Percentiles rank a stretch among this genome's conserved stretches.
These are phyloP conservation scores for Callyntrura sp. DNA, from an alignment of 2,888 invertebrate genomes.

Conservation along the genomic window DNA sequence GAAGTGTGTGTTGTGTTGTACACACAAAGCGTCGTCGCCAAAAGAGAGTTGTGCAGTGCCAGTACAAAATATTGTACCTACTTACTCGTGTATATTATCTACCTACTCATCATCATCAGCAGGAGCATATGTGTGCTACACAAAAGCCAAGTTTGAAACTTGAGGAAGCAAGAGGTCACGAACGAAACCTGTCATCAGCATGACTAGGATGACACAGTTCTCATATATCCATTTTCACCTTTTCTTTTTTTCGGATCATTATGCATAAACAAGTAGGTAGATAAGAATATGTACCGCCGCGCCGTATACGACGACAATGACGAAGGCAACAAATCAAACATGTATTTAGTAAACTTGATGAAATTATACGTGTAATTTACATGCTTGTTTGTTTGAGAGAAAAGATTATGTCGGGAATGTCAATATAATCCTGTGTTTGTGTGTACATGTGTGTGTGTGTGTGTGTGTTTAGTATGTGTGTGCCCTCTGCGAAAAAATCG, in stretches of 20 bases:
- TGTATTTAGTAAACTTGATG: too few relatives aligned
- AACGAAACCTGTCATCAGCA: constrained; percentile 15
- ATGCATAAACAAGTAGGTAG: background rate
- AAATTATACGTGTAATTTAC: background rate
- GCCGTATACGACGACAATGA: too few relatives aligned
- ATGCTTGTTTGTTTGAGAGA: background rate
- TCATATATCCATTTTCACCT: constrained; percentile 36
- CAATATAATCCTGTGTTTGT: background rate
- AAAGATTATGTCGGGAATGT: constrained; percentile 32
- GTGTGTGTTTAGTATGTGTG: too few relatives aligned
- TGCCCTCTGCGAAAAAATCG: constrained; percentile 39
- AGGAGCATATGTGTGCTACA: background rate
- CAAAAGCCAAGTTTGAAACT: background rate
- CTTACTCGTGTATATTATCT: too few relatives aligned
- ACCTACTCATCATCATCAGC: background rate
- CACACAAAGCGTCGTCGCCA: background rate
- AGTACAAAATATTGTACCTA: too few relatives aligned
- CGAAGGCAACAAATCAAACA: too few relatives aligned
- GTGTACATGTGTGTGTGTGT: too few relatives aligned
- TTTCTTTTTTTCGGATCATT: background rate
- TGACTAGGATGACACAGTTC: constrained; percentile 56
- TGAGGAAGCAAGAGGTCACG: background rate
- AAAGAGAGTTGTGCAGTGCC: too few relatives aligned
- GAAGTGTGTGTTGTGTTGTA: background rate
- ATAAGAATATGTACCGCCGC: background rate